phyloP scores from a whole-genome alignment of 2,797 vertebrate species.

The Moxostoma hubbsi region DNA sequence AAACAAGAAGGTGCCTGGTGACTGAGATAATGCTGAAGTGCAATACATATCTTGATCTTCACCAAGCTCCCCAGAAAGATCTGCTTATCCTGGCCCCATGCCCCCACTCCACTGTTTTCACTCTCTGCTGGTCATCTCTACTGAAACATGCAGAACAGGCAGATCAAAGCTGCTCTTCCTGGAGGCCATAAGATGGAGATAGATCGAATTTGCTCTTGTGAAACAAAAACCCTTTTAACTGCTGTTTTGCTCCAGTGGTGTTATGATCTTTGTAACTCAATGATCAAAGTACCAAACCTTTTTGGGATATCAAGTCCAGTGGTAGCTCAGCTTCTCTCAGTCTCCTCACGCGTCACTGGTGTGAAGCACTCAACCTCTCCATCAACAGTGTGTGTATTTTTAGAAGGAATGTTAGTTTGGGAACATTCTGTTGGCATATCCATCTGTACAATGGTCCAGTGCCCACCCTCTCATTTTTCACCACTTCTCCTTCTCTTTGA shows the following conservation, averaged over 20 bases:
- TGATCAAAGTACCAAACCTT: conserved; percentile 46
- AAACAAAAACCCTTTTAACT: conserved; percentile 53
- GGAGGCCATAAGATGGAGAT: conserved; percentile 48
- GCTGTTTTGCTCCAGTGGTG: conserved; percentile 42
- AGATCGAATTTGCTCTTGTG: conserved; percentile 44
- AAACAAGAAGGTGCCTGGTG: conserved; percentile 6
- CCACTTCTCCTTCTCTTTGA: conserved; percentile 31
- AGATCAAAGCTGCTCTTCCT: conserved; percentile 54
- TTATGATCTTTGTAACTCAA: conserved; percentile 49
- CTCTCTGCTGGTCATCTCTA: conserved; percentile 47
- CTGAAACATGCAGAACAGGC: conserved; percentile 42
- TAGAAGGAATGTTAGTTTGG: conserved; percentile 59
- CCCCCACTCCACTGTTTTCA: conserved; percentile 46
- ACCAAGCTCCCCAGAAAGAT: conserved; percentile 21
- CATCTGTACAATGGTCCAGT: conserved; percentile 52
- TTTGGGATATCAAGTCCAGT: conserved; percentile 12
- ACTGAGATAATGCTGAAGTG: conserved; percentile 3
- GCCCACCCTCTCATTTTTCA: conserved; percentile 33
- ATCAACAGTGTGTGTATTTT: conserved; percentile 47
- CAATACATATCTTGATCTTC: conserved; percentile 34
- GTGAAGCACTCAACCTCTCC: background rate
- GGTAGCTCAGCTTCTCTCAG: conserved; percentile 17
- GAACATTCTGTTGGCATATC: conserved; percentile 50
- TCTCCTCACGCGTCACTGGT: conserved; percentile 29
- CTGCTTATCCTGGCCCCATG: conserved; percentile 48